These are phyloP conservation scores for Pholis gunnellus DNA, from an alignment of 2,113 vertebrate genomes.

Conservation along the genomic window DNA sequence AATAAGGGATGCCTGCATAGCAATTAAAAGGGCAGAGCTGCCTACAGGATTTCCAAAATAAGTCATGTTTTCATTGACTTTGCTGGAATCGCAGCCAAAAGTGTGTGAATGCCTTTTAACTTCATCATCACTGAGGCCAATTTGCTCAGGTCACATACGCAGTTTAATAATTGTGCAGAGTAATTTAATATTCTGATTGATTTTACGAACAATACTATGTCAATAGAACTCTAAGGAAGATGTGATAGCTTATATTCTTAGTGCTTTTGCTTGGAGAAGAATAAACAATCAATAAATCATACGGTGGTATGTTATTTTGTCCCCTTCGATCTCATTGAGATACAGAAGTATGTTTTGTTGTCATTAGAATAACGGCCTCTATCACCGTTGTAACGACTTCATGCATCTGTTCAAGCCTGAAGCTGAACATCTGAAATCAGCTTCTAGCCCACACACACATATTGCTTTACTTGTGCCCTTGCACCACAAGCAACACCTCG, in stretches of 20 bases:
- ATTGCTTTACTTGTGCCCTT: not conserved
- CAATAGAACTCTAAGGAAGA: not conserved
- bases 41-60: slow-evolving; percentile 7
- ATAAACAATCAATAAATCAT: not conserved
- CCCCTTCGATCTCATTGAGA: not conserved
- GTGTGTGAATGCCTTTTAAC: not conserved
- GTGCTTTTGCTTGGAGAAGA: not conserved
- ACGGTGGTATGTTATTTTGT: not conserved
- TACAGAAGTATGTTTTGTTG: not conserved
- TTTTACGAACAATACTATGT: not conserved
- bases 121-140: not conserved
- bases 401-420: not conserved
- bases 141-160: slow-evolving; percentile 20
- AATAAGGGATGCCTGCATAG: not conserved
- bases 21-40: slow-evolving; percentile 24
- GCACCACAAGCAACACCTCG: no score
- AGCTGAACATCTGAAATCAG: not conserved
- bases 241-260: not conserved
- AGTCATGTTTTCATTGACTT: not conserved
- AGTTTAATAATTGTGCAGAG: slow-evolving; percentile 4
- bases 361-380: not conserved
- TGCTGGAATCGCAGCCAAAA: not conserved
- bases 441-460: not conserved
- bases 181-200: not conserved
- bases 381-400: not conserved